Conservation (phyloP, 2,797 vertebrate species). For the Characodon lateralis region DNA sequence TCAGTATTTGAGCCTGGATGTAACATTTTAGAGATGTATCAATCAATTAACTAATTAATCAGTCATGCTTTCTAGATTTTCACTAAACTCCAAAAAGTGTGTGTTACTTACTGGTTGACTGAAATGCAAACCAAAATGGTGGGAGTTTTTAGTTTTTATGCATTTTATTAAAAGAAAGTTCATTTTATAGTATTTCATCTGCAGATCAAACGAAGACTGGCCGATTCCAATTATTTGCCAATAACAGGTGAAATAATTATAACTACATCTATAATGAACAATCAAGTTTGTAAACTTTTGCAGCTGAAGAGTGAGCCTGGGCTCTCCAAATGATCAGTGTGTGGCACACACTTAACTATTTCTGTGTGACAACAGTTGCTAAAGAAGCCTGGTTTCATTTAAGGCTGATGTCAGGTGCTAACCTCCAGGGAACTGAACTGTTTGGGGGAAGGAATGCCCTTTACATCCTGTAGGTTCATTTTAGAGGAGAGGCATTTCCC, state of each 20-base stretch:
- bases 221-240: not conserved
- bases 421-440: not conserved
- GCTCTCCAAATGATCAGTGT: constrained; percentile 43
- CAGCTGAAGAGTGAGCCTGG: not conserved
- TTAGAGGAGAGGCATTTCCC: constrained; percentile 1
- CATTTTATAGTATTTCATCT: not conserved
- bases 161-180: not conserved
- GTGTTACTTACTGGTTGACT: not conserved
- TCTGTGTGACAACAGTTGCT: constrained; percentile 54
- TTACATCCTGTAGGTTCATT: constrained; percentile 9
- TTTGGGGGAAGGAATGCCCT: not conserved
- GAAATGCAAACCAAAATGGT: not conserved
- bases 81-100: not conserved
- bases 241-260: not conserved
- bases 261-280: not conserved
- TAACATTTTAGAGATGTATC: no score
- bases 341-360: constrained; percentile 45
- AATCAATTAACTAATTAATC: no score
- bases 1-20: not conserved
- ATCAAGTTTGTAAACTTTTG: not conserved
- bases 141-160: not conserved
- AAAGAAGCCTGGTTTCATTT: constrained; percentile 39
- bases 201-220: not conserved
- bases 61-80: not conserved
- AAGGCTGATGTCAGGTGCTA: not conserved